A percentile compares a stretch with the other conserved stretches of the same genome.
These are phyloP conservation scores for Vombatus ursinus DNA, from an alignment of 2,113 vertebrate genomes.

Conservation along the genomic window DNA sequence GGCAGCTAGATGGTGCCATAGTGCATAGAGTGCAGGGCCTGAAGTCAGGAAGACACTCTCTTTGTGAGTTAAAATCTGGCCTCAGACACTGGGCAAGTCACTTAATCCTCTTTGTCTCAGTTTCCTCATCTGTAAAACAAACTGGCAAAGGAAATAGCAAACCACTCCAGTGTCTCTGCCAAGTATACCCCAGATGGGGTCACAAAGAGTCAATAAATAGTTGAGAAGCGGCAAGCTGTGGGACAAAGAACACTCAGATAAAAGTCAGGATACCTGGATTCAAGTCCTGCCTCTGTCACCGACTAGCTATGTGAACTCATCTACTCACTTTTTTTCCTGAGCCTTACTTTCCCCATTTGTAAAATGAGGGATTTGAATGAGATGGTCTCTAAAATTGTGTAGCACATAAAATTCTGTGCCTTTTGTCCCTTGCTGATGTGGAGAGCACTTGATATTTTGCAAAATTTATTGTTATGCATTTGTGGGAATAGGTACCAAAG, in stretches of 20 bases:
- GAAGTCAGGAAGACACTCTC: not conserved
- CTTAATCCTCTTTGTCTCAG: not conserved
- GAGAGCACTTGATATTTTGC: not conserved
- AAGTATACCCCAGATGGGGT: not conserved
- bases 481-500: not conserved
- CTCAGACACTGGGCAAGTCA: not conserved
- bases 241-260: not conserved
- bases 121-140: not conserved
- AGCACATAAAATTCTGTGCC: not conserved
- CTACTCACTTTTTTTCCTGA: no score
- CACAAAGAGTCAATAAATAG: not conserved
- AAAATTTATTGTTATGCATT: not conserved
- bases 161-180: not conserved
- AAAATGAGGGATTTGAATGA: not conserved
- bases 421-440: slow-evolving; percentile 17
- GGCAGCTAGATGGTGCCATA: not conserved
- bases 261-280: not conserved
- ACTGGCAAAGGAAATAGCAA: not conserved
- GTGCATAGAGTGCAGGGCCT: not conserved
- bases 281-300: not conserved
- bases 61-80: not conserved
- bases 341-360: not conserved
- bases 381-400: not conserved
- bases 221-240: not conserved
- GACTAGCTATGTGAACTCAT: not conserved